phyloP scores from a whole-genome alignment of 1,140 invertebrate species.

The Rhyzopertha dominica region DNA sequence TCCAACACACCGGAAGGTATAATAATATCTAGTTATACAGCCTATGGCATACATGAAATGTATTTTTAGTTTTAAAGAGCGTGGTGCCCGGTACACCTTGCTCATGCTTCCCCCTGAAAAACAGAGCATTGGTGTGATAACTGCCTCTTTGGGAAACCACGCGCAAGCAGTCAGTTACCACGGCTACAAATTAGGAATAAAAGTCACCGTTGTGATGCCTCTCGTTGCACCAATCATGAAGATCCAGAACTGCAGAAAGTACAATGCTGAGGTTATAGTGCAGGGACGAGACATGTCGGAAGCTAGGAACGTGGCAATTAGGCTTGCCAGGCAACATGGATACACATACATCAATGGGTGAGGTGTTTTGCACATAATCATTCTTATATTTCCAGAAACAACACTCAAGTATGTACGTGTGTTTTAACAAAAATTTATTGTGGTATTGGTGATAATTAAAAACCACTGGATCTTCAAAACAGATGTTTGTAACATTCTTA shows the following conservation, averaged over 20 bases:
- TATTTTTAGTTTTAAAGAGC: slow-evolving; percentile 77
- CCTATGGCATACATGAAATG: slow-evolving; percentile 10
- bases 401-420: too few species aligned
- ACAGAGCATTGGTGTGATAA: slow-evolving; percentile 75
- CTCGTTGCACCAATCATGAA: slow-evolving; percentile 90
- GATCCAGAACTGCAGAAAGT: slow-evolving; percentile 77
- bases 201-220: slow-evolving; percentile 92
- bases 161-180: slow-evolving; percentile 86
- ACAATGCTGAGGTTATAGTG: slow-evolving; percentile 80
- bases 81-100: slow-evolving; percentile 83
- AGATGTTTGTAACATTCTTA: slow-evolving; percentile 2
- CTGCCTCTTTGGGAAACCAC: slow-evolving; percentile 90
- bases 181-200: slow-evolving; percentile 71
- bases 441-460: too few species aligned
- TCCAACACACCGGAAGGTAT: slow-evolving; percentile 87
- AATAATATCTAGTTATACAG: slow-evolving; percentile 5
- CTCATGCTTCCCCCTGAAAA: slow-evolving; percentile 68
- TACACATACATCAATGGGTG: slow-evolving; percentile 84
- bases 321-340: slow-evolving; percentile 62
- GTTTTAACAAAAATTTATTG: too few species aligned
- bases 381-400: slow-evolving; percentile 11
- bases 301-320: slow-evolving; percentile 73
- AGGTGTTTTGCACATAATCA: too few species aligned
- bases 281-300: slow-evolving; percentile 81
- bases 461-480: too few species aligned